Evolutionary conservation across 2,888 invertebrate species (phyloP), one percentile per base, ranked within the genome.

Genomic region (Allacma fusca): DNA sequence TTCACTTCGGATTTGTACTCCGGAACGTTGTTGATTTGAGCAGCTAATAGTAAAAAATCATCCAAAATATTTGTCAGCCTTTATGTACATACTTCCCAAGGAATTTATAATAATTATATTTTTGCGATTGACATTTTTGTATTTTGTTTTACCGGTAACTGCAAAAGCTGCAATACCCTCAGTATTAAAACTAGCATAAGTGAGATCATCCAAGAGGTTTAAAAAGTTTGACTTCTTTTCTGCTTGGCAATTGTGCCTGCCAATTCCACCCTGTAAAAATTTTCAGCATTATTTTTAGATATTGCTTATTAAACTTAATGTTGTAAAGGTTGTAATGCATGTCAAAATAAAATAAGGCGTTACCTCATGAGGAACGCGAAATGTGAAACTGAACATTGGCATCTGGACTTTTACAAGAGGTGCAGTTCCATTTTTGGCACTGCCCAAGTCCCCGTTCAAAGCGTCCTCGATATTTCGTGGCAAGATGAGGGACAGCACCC

Each of bases 381-480:
- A 57, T 0, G 68, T 75, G 23, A 75, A 75, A 29, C 68, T 43
- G 28, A 75, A 75, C n/a, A 43, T 23, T 9, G 75, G 75, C 13
- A 75, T 59, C 21, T 67, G 59, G 26, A 75, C 43, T n/a, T 57
- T 23, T 4, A 68, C 29, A 23, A 34, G 21, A 1, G 9, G 26
- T 4, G 75, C 68, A 1, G 75, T 67, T 24, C 75, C 75, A 57
- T 75, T 68, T 34, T 34, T n/a, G 34, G 75, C 75, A 23, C 44
- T 67, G n/a, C 75, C 75, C 24, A 75, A 29, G 21, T 69, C 24
- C 19, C 75, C 75, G 12, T 16, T 29, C 2, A 68, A 34, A 34
- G 75, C 75, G 19, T 75, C 75, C 21, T 75, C 57, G 26, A 75
- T 75, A 24, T 57, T 69, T n/a, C 69, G 26, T 0, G 75, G 75